Conservation (phyloP, 2,888 invertebrate species). For the Bimastos eiseni region DNA sequence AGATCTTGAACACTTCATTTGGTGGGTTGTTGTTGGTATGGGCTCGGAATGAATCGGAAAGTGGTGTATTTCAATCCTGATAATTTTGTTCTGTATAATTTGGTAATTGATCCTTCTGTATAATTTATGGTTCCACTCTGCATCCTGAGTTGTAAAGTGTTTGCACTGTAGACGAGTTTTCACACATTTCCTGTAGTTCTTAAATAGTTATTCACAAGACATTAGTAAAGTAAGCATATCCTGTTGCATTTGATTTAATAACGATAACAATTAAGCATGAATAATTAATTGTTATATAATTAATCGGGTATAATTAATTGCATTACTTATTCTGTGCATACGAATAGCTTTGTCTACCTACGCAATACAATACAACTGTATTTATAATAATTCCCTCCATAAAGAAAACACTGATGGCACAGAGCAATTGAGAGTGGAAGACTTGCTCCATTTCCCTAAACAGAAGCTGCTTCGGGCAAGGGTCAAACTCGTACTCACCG, state of each 20-base stretch:
- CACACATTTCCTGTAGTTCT: neutral
- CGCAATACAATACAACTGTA: no score
- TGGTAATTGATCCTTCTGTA: neutral
- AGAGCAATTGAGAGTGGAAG: no score
- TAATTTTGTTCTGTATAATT: neutral
- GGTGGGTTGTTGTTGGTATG: neutral
- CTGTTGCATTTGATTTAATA: neutral
- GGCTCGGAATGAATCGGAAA: neutral
- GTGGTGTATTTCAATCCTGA: neutral
- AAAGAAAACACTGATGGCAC: no score
- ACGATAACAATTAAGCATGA: neutral
- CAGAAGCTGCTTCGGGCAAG: no score
- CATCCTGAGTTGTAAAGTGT: neutral
- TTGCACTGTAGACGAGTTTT: neutral
- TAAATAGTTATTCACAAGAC: neutral
- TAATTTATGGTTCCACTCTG: no score
- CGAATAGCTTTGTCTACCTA: no score
- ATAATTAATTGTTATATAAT: neutral
- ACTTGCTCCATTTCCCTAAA: no score
- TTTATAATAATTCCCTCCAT: no score
- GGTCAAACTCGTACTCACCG: no score
- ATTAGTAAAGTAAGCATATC: neutral
- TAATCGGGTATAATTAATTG: no score
- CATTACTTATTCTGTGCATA: no score
- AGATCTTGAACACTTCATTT: neutral